A percentile compares a stretch with the other conserved stretches of the same genome.
These are phyloP conservation scores for Sinocyclocheilus rhinocerous DNA, from an alignment of 2,113 vertebrate species.

Conservation along the genomic window DNA sequence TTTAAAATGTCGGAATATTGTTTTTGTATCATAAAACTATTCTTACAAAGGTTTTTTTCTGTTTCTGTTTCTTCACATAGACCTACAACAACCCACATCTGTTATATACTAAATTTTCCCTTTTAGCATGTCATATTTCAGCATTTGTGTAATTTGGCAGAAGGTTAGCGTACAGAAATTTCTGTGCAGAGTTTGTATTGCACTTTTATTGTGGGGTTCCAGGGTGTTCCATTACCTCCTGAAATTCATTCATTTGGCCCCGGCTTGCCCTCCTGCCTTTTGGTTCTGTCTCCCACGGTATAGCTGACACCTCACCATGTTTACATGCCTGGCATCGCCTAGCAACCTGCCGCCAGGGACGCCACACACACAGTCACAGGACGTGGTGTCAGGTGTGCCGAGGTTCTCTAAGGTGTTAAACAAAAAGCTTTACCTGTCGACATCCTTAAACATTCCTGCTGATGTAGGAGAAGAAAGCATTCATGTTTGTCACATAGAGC, in stretches of 20 bases:
- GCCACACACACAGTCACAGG: slow-evolving; percentile 23
- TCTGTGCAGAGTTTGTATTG: background rate
- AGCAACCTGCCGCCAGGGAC: slow-evolving; percentile 48
- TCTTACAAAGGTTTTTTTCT: background rate
- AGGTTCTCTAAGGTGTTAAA: slow-evolving; percentile 30
- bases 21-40: slow-evolving; percentile 9
- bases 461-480: background rate
- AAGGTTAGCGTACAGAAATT: background rate
- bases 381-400: slow-evolving; percentile 41
- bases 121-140: slow-evolving; percentile 1
- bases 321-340: slow-evolving; percentile 42
- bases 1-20: background rate
- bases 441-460: slow-evolving; percentile 13
- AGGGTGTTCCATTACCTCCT: slow-evolving; percentile 18
- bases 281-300: slow-evolving; percentile 57
- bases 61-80: background rate
- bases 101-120: background rate
- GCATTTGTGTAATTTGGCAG: slow-evolving; percentile 1
- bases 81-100: background rate
- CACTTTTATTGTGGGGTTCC: background rate
- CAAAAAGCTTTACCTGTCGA: background rate
- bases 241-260: background rate
- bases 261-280: background rate
- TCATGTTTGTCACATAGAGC: slow-evolving; percentile 5
- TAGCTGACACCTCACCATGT: slow-evolving; percentile 53